Base-by-base conservation (phyloP, 2,888 invertebrate genomes). In the Spilarctia lutea region DNA sequence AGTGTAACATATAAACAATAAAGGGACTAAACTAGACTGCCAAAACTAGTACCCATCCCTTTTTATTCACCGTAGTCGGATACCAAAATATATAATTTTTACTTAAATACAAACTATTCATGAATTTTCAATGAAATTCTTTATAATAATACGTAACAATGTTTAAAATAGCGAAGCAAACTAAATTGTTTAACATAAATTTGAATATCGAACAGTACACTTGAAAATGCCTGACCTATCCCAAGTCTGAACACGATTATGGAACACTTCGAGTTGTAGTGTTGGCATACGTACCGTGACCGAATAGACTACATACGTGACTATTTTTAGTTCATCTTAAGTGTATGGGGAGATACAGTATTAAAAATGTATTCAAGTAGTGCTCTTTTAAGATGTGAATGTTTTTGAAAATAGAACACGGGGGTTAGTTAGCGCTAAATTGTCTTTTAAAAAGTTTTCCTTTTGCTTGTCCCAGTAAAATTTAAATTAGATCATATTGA, bases 191-290 rank as follows among this genome's bases (percentile, higher is more conserved):
- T 79, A 73, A 76, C 82, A 75, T 77, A 75, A 83, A 81, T 81
- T 65, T 78, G 76, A 82, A 82, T 84, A 81, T 84, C 75, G 84
- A 84, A 66, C 68, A 77, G 63, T 65, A 80, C 75, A 77, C 68
- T 65, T 76, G 68, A 68, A 68, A 71, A 72, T 82, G 72, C 79
- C 83, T 83, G 84, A 83, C 83, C 84, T 83, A 82, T 81, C 78
- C 60, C 78, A 83, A 82, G 71, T 75, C 72, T 76, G 79, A 56
- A 76, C 65, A 70, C 81, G 79, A 83, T 80, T 82, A 81, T 84
- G 78, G 66, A 75, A 67, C 74, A 68, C 76, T 80, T 74, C 73
- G 75, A 75, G 73, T 79, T 45, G 75, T 80, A 75, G 74, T 56
- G 73, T 65, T 79, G 71, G n/a, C 68, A 45, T 42, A 65, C n/a